Evolutionary conservation across 2,113 vertebrate species (phyloP).

Genomic region (Pachypanchax playfairii): DNA sequence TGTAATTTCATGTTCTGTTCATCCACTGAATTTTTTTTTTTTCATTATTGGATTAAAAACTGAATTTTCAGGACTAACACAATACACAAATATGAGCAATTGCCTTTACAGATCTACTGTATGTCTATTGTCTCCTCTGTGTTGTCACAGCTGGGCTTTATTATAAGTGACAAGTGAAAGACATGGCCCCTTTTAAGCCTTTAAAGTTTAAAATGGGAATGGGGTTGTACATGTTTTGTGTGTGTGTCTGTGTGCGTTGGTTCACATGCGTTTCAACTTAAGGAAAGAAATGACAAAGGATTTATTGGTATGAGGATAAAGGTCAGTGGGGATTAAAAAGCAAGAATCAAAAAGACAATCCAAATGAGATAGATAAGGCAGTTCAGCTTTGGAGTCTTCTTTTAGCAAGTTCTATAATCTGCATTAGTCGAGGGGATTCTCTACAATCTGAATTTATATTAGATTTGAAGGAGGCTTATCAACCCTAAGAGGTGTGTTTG

Average conservation of each 20-base stretch:
- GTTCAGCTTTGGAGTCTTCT: slow-evolving; percentile 4
- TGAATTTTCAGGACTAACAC: too few species aligned
- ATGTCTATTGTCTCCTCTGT: slow-evolving; percentile 51
- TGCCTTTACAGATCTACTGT: background rate
- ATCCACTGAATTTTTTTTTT: too few species aligned
- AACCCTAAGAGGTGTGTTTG: slow-evolving; percentile 23
- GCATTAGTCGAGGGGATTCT: slow-evolving; percentile 17
- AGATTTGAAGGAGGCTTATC: slow-evolving; percentile 38
- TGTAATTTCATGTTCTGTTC: too few species aligned
- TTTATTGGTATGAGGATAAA: slow-evolving; percentile 10
- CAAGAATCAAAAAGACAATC: background rate
- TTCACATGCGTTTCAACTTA: background rate
- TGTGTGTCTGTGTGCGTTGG: slow-evolving; percentile 5
- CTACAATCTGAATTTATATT: slow-evolving; percentile 46
- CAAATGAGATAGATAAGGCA: slow-evolving; percentile 9
- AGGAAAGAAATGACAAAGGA: slow-evolving; percentile 5
- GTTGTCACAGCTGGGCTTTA: slow-evolving; percentile 82
- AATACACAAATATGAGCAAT: background rate
- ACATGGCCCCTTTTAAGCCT: slow-evolving; percentile 77
- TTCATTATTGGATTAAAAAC: too few species aligned
- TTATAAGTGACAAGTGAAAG: slow-evolving; percentile 78
- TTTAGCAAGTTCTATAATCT: slow-evolving; percentile 24
- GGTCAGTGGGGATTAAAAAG: slow-evolving; percentile 11
- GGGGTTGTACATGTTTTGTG: slow-evolving; percentile 69
- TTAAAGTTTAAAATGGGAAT: slow-evolving; percentile 80